A percentile compares a stretch with the other conserved stretches of the same genome.
Evolutionary conservation across 1,140 invertebrate genomes (phyloP).

Genomic region (Mylabris phalerata): DNA sequence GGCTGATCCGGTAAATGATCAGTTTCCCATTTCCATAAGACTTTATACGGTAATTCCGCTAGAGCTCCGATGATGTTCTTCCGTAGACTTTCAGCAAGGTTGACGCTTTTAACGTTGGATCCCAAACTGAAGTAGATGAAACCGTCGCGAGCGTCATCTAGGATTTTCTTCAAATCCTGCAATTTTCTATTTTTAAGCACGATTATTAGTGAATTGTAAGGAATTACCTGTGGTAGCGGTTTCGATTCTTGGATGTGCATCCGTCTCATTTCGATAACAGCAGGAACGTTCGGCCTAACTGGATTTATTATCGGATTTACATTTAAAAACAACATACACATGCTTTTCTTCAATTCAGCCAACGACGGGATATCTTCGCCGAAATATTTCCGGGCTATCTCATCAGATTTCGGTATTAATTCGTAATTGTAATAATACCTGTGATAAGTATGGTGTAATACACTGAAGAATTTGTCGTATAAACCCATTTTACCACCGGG

Average conservation of each 20-base stretch:
- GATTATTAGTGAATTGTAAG: no score
- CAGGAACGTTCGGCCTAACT: constrained; percentile 43
- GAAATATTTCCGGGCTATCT: constrained; percentile 39
- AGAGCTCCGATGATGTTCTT: constrained; percentile 43
- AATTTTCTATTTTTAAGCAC: neutral
- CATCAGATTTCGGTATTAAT: constrained; percentile 28
- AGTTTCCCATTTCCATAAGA: constrained; percentile 48
- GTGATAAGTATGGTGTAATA: constrained; percentile 20
- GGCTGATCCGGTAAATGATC: constrained; percentile 49
- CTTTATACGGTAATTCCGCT: constrained; percentile 42
- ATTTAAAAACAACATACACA: constrained; percentile 48
- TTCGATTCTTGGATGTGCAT: constrained; percentile 43
- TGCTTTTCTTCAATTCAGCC: constrained; percentile 44
- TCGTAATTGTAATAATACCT: constrained; percentile 28
- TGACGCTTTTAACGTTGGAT: constrained; percentile 41
- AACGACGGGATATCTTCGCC: constrained; percentile 42
- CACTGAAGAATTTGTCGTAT: constrained; percentile 36
- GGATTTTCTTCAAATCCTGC: constrained; percentile 35
- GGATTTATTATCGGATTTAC: constrained; percentile 43
- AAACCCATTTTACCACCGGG: constrained; percentile 34
- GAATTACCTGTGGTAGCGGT: constrained; percentile 30
- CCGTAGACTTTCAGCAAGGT: constrained; percentile 38
- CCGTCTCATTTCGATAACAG: constrained; percentile 44
- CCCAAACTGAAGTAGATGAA: constrained; percentile 50
- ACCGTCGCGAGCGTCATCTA: constrained; percentile 40